These are phyloP conservation scores for Hippasteria phrygiana DNA, from an alignment of 53 echinoderm and acorn worm species.

Conservation along the genomic window DNA sequence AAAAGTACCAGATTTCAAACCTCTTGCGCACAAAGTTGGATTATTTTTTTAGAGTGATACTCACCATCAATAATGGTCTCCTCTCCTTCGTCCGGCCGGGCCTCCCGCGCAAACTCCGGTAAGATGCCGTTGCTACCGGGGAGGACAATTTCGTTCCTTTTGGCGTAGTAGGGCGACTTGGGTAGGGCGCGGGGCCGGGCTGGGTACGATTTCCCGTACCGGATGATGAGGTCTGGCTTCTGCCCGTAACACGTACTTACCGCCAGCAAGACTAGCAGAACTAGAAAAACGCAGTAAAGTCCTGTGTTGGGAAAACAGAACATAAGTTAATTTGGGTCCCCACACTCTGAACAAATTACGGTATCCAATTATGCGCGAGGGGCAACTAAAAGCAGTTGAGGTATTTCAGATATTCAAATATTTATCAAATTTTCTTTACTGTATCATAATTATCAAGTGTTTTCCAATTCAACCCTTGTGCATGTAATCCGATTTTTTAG, in stretches of 20 bases:
- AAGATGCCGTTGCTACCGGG: slow-evolving; percentile 9
- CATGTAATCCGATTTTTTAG: no score
- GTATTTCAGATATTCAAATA: no score
- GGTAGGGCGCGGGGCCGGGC: slow-evolving; percentile 23
- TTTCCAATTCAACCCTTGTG: no score
- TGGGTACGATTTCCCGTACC: slow-evolving; percentile 57
- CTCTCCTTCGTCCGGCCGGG: neutral
- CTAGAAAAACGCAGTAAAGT: slow-evolving; percentile 50
- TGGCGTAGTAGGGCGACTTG: slow-evolving; percentile 43
- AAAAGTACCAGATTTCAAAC: neutral
- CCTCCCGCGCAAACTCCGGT: neutral
- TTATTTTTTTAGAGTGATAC: neutral
- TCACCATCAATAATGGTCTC: slow-evolving; percentile 30
- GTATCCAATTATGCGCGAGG: no score
- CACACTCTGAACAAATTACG: neutral
- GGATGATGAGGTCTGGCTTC: slow-evolving; percentile 48
- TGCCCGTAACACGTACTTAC: slow-evolving; percentile 29
- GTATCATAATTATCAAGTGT: no score
- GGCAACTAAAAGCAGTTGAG: no score
- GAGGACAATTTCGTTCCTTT: slow-evolving; percentile 30
- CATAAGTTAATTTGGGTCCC: neutral
- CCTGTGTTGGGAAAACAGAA: slow-evolving; percentile 8
- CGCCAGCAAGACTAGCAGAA: slow-evolving; percentile 33
- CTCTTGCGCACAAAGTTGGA: neutral
- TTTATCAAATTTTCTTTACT: no score